These are phyloP conservation scores for Reticulitermes speratus DNA, from an alignment of 1,140 invertebrate genomes.

Conservation along the genomic window DNA sequence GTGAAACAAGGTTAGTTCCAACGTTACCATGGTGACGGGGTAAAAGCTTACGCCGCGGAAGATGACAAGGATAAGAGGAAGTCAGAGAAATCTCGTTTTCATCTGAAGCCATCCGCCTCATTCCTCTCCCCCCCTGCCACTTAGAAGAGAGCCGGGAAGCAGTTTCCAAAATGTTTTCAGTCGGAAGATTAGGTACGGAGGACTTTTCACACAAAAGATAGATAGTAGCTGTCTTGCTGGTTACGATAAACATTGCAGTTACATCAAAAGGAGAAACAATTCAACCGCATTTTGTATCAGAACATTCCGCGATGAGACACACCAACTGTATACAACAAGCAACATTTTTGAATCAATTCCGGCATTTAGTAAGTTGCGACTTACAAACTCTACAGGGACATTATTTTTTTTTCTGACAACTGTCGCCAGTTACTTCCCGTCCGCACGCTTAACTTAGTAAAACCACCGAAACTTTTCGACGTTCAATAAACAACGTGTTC, in stretches of 20 bases:
- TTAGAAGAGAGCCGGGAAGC: background rate
- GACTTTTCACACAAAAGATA: background rate
- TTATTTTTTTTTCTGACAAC: too few relatives aligned
- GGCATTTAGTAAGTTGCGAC: too few relatives aligned
- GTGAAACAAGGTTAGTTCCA: slow-evolving; percentile 10
- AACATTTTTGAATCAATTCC: too few relatives aligned
- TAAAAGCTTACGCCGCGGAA: background rate
- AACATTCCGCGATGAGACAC: too few relatives aligned
- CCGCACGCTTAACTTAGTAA: too few relatives aligned
- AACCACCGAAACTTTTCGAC: too few relatives aligned
- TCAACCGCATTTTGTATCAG: background rate
- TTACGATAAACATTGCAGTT: background rate
- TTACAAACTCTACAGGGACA: too few relatives aligned
- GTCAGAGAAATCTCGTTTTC: slow-evolving; percentile 7
- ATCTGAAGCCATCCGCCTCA: background rate
- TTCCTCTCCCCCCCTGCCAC: background rate
- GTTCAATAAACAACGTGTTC: too few relatives aligned
- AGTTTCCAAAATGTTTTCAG: slow-evolving; percentile 19
- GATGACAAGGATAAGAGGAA: slow-evolving; percentile 10
- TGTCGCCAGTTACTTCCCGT: too few relatives aligned
- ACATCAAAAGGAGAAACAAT: background rate
- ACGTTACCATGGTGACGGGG: background rate
- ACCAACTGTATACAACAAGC: too few relatives aligned
- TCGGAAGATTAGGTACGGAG: slow-evolving; percentile 2
- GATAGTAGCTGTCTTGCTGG: background rate